A percentile compares a stretch with the other conserved stretches of the same genome.
Conservation (phyloP, 2,888 invertebrate genomes). For the Spisula solida region DNA sequence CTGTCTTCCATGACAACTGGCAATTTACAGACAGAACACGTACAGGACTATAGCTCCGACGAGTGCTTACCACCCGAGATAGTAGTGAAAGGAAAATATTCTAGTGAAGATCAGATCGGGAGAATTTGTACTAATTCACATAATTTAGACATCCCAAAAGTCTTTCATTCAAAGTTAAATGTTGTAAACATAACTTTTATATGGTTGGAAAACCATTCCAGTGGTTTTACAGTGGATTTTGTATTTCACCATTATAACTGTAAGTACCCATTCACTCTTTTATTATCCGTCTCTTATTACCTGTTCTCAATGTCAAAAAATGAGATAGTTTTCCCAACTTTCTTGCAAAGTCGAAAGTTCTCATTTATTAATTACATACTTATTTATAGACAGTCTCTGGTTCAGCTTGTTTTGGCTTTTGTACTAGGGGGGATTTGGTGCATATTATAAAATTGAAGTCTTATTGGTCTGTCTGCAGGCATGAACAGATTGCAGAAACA, state of each 20-base stretch:
- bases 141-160: slow-evolving; percentile 76
- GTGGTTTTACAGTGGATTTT: slow-evolving; percentile 80
- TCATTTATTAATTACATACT: neutral
- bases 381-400: neutral
- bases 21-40: slow-evolving; percentile 50
- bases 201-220: slow-evolving; percentile 77
- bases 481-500: neutral
- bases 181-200: slow-evolving; percentile 78
- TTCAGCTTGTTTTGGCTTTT: neutral
- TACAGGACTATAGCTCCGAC: slow-evolving; percentile 42
- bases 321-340: neutral
- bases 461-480: neutral
- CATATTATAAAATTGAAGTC: neutral
- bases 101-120: slow-evolving; percentile 51
- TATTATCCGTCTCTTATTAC: neutral
- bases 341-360: neutral
- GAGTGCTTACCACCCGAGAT: slow-evolving; percentile 75
- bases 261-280: slow-evolving; percentile 57
- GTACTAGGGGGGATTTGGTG: neutral
- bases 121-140: slow-evolving; percentile 75
- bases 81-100: slow-evolving; percentile 69
- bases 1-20: slow-evolving; percentile 71
- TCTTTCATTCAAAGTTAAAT: slow-evolving; percentile 81
- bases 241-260: slow-evolving; percentile 76
- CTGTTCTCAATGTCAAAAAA: neutral